phyloP scores from a whole-genome alignment of 2,888 invertebrate genomes.

The Perizoma flavofasciatum region DNA sequence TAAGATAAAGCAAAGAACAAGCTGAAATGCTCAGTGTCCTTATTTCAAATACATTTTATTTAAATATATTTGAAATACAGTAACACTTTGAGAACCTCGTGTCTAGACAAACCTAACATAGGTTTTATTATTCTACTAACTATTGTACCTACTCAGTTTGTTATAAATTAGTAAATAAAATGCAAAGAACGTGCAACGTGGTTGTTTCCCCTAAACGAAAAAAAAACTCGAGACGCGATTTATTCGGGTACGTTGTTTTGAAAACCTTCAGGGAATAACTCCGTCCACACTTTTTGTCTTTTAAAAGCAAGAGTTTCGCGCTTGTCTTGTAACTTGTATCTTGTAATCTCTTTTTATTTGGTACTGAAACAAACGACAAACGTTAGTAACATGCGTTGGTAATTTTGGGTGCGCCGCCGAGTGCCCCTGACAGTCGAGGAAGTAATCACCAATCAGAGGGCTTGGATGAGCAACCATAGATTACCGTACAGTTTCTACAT shows the following conservation, averaged over 20 bases:
- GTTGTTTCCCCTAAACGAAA: conserved; percentile 22
- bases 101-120: no score
- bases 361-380: conserved; percentile 35
- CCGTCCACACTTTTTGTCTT: conserved; percentile 26
- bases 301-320: conserved; percentile 31
- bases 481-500: conserved; percentile 20
- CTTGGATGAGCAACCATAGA: conserved; percentile 30
- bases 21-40: conserved; percentile 15
- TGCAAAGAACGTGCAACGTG: conserved; percentile 29
- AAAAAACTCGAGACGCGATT: conserved; percentile 30
- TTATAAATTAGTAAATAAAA: no score
- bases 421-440: conserved; percentile 57
- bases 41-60: no score
- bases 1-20: conserved; percentile 7
- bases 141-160: no score
- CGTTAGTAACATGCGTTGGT: conserved; percentile 35
- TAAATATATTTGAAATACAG: no score
- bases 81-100: no score
- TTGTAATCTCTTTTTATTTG: conserved; percentile 31
- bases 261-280: conserved; percentile 37
- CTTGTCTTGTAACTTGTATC: conserved; percentile 25
- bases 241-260: conserved; percentile 33
- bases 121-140: no score
- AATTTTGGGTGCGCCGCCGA: conserved; percentile 45
- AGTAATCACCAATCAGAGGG: conserved; percentile 41